Evolutionary conservation across 2,888 invertebrate genomes (phyloP).

Genomic region (Cantharis lateralis): DNA sequence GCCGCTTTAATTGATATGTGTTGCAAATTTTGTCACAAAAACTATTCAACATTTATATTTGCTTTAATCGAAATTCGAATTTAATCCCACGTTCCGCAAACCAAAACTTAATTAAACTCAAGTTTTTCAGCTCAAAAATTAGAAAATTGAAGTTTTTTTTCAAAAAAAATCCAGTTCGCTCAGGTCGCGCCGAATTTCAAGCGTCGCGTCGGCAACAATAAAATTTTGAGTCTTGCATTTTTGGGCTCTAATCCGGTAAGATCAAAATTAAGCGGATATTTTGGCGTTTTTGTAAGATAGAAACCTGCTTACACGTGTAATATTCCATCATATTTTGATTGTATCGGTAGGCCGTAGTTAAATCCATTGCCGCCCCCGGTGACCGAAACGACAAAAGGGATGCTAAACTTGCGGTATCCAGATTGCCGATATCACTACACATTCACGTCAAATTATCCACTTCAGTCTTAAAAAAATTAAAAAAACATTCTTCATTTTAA

Average conservation of each 20-base stretch:
- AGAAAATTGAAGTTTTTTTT: no score
- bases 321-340: conserved; percentile 99
- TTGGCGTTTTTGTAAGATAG: neutral
- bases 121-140: no score
- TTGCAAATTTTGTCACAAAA: neutral
- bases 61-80: neutral
- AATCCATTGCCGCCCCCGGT: conserved; percentile 79
- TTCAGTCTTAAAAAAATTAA: neutral
- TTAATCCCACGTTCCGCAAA: neutral
- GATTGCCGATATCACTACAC: conserved; percentile 55
- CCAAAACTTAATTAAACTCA: no score
- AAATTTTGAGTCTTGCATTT: neutral
- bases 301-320: conserved; percentile 83
- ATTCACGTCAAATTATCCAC: conserved; percentile 28
- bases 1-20: neutral
- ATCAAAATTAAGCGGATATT: neutral
- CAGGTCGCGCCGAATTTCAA: neutral
- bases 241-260: no score
- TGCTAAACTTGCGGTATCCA: conserved; percentile 71
- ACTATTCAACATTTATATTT: neutral
- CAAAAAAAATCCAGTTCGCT: no score
- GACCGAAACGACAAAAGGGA: conserved; percentile 69
- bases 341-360: conserved; percentile 92
- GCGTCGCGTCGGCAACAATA: neutral
- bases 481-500: neutral